Evolutionary conservation across 2,888 invertebrate species (phyloP).

Genomic region (Euclidia mi): DNA sequence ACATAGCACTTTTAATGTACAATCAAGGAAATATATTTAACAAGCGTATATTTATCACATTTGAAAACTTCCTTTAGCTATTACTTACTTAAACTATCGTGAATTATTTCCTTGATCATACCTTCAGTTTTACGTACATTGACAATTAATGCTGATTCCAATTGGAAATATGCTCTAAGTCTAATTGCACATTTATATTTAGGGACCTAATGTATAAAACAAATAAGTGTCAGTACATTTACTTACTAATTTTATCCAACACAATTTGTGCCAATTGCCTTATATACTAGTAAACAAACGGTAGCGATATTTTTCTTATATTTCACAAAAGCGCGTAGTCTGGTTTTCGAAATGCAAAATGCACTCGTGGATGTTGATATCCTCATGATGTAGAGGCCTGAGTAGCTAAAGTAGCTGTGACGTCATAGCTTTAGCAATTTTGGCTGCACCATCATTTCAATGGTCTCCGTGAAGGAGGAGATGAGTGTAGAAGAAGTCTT

Average conservation of each 20-base stretch:
- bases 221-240: conserved; percentile 13
- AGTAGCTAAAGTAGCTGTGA: no score
- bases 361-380: neutral
- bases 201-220: conserved; percentile 10
- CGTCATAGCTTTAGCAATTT: no score
- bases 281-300: conserved; percentile 23
- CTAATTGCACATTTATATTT: conserved; percentile 13
- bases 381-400: no score
- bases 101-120: conserved; percentile 13
- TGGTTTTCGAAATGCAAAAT: neutral
- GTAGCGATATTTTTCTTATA: neutral
- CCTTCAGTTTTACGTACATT: conserved; percentile 5
- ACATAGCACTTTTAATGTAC: conserved; percentile 3
- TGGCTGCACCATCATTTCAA: no score
- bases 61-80: neutral
- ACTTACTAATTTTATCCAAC: conserved; percentile 29
- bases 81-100: conserved; percentile 3
- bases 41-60: conserved; percentile 13
- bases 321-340: neutral
- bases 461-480: no score
- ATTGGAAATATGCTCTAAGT: conserved; percentile 7
- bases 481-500: no score
- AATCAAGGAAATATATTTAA: conserved; percentile 11
- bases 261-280: conserved; percentile 52
- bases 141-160: neutral